Base-by-base conservation (phyloP, 2,797 vertebrate species). In the Apodemus agrarius region DNA sequence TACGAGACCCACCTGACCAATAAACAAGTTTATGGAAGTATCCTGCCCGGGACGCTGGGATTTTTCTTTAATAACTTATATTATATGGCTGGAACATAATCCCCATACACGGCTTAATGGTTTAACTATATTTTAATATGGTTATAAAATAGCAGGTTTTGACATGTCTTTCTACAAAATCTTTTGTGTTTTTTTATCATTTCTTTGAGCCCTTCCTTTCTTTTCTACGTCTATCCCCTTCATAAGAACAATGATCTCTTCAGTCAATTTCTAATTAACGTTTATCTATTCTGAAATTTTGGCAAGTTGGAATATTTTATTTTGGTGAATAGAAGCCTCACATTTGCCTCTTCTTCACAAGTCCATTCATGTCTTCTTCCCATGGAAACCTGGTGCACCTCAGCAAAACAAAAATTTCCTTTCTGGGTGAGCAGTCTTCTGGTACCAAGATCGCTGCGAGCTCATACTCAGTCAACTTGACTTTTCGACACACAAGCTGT, bases 391-490 rank as follows among this genome's bases (percentile, higher is more conserved):
- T 37, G 67, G 76, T 31, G 57, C 46, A 26, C 5, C 82, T 16
- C 16, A 75, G 26, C 13, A 54, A 74, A 76, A 97, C 14, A 96
- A 49, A 54, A 10, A 81, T 74, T 91, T 93, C 92, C 3, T 69
- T 24, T 31, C 37, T 49, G 29, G 12, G 29, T 88, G 79, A 88
- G 19, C 3, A 78, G 65, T 90, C 72, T 84, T 13, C 4, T 29
- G 52, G 24, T 76, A 85, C 81, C 1, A 63, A 43, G 80, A 90
- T 12, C 85, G 89, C 61, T 17, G 4, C 0, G 59, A 91, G 11
- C 80, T 67, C 65, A 91, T 40, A 81, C 67, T 90, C 90, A 79
- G 40, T 83, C 34, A 78, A 88, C 93, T 95, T 26, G 14, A 37
- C 9, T 34, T 1, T 80, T 89, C 57, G 75, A 19, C 0, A 17